phyloP scores from a whole-genome alignment of 2,797 vertebrate species.

The Falco berigora region DNA sequence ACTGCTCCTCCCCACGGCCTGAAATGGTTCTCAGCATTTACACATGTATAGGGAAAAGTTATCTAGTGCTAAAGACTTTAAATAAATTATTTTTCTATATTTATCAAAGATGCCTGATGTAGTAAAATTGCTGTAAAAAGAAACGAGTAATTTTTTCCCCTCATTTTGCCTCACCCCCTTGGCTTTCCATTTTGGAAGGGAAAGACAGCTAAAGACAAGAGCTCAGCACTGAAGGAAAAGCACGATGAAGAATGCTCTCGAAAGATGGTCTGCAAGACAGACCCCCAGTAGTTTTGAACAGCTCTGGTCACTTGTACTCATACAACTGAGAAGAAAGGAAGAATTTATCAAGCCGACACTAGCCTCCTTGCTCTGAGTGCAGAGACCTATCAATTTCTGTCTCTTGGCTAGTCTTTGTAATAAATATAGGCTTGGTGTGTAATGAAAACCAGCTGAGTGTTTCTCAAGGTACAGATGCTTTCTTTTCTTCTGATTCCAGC shows the following conservation, averaged over 20 bases:
- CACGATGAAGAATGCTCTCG: background rate
- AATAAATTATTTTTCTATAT: background rate
- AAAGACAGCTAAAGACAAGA: background rate
- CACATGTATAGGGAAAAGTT: background rate
- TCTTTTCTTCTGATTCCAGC: slow-evolving; percentile 84
- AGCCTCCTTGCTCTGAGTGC: slow-evolving; percentile 46
- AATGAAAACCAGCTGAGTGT: slow-evolving; percentile 87
- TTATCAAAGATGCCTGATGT: background rate
- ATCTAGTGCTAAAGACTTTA: background rate
- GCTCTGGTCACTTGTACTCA: slow-evolving; percentile 58
- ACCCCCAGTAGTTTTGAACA: slow-evolving; percentile 38
- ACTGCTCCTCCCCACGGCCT: background rate
- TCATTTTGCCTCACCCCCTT: background rate
- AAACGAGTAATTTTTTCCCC: background rate
- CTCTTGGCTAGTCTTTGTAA: slow-evolving; percentile 80
- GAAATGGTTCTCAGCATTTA: background rate
- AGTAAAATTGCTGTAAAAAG: background rate
- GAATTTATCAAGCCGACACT: slow-evolving; percentile 66
- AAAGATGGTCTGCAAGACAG: slow-evolving; percentile 17
- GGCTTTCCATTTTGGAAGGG: background rate
- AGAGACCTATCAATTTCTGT: slow-evolving; percentile 75
- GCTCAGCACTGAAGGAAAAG: background rate
- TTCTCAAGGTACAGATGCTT: slow-evolving; percentile 83
- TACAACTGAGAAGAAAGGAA: slow-evolving; percentile 49
- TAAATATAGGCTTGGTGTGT: slow-evolving; percentile 77